Percentiles rank a stretch among this genome's conserved stretches.
Conservation (phyloP, 2,888 invertebrate genomes). For the Aspidiotus rigidus region DNA sequence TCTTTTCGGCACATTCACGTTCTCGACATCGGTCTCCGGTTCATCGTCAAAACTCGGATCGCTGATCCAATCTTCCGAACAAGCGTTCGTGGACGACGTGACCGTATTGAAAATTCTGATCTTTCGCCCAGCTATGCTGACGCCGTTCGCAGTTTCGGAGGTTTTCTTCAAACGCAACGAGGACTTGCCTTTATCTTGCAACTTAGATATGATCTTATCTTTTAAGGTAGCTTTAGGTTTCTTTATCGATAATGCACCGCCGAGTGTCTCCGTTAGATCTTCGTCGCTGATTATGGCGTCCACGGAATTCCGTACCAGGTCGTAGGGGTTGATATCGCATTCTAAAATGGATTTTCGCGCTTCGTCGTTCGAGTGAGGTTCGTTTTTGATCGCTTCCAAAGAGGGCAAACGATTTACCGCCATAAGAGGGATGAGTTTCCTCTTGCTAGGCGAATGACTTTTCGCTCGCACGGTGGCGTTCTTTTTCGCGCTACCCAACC, state of each 20-base stretch:
- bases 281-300: constrained; percentile 43
- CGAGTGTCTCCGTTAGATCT: constrained; percentile 39
- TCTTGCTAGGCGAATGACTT: constrained; percentile 42
- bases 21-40: constrained; percentile 38
- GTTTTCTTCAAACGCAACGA: constrained; percentile 46
- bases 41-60: constrained; percentile 38
- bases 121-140: constrained; percentile 59
- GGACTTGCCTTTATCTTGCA: constrained; percentile 46
- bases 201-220: constrained; percentile 47
- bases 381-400: constrained; percentile 6
- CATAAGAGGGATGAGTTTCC: constrained; percentile 26
- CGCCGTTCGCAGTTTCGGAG: constrained; percentile 39
- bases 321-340: constrained; percentile 76
- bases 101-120: constrained; percentile 51
- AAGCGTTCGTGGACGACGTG: constrained; percentile 29
- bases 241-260: constrained; percentile 44
- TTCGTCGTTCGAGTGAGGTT: background rate
- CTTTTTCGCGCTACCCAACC: constrained; percentile 44
- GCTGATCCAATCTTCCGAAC: constrained; percentile 37
- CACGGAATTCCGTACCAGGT: constrained; percentile 55
- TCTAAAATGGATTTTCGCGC: constrained; percentile 60
- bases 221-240: constrained; percentile 45
- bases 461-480: constrained; percentile 40
- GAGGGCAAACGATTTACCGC: constrained; percentile 25
- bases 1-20: constrained; percentile 45